These are phyloP conservation scores for Callocephalon fimbriatum DNA, from an alignment of 2,113 vertebrate species.

Conservation along the genomic window DNA sequence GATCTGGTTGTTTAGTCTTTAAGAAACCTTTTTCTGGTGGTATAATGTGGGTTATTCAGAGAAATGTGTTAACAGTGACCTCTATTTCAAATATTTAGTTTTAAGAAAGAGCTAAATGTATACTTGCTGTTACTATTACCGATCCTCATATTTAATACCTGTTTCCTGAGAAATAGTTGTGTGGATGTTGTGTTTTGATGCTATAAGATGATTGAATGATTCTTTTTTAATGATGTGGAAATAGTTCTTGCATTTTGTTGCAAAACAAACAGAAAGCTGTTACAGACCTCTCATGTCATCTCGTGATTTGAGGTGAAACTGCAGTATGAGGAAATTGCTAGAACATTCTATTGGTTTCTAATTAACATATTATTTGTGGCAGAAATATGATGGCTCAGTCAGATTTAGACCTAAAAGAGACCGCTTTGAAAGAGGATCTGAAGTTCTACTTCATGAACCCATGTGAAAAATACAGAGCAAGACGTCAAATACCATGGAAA, in stretches of 20 bases:
- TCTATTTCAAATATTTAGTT: neutral
- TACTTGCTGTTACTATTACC: neutral
- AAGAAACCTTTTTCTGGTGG: neutral
- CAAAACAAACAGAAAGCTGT: neutral
- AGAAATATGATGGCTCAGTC: conserved; percentile 74
- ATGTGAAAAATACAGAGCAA: conserved; percentile 94
- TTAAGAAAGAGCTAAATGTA: neutral
- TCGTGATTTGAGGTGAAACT: neutral
- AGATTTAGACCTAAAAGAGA: conserved; percentile 80
- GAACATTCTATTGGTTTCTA: neutral
- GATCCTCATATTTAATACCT: neutral
- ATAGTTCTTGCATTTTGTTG: neutral
- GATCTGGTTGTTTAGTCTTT: neutral
- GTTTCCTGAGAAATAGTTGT: neutral
- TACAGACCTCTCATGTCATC: neutral
- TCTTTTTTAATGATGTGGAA: neutral
- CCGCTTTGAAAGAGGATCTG: conserved; percentile 87
- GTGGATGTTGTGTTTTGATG: neutral
- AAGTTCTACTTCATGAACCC: conserved; percentile 98
- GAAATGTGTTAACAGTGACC: neutral
- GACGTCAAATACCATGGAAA: conserved; percentile 93
- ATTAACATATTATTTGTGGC: conserved; percentile 34
- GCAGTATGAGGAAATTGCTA: neutral
- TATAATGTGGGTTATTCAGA: neutral
- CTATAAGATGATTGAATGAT: neutral